Base-by-base conservation (phyloP, 2,888 invertebrate species). In the Mythimna vitellina region DNA sequence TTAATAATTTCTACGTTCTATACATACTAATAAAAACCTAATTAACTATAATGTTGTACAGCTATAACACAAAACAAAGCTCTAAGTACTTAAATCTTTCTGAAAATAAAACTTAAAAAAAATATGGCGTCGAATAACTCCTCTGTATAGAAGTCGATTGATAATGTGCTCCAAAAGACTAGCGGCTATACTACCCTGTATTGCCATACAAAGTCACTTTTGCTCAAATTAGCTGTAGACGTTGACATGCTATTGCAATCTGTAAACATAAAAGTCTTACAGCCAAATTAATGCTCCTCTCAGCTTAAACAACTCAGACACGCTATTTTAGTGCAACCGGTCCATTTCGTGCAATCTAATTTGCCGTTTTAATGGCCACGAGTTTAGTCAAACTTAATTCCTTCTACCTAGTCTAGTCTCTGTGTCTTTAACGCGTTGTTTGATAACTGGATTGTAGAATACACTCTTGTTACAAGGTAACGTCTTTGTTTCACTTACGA, bases 361-460 rank as follows among this genome's bases (percentile, higher is more conserved):
- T 80, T 72, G 9, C 57, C 22, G 46, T 67, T 73, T 81, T 81
- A 77, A 73, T 85, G 83, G 89, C 88, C 85, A 62, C 68, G 82
- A 91, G 88, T 90, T 90, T 87, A 84, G 89, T 88, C 68, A 62
- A 76, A 76, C 75, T 73, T 81, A 70, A 81, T 79, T 79, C 25
- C 62, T 76, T 68, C 80, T 88, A 87, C 87, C 86, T 86, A 86
- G 87, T 86, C 83, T 83, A 87, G 87, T 89, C 84, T 84, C 81
- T 87, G 84, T 76, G 88, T 88, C 85, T 86, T 89, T 89, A 89
- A 88, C 87, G 87, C 87, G 84, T 80, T 91, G 88, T 90, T 90
- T 88, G 88, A 86, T 89, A 89, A 89, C 88, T 86, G 74, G 70
- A 87, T 87, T 83, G 76, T 81, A 83, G 79, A 81, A 80, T 67